Conservation (phyloP, 2,888 invertebrate genomes). For the Hydraecia micacea region DNA sequence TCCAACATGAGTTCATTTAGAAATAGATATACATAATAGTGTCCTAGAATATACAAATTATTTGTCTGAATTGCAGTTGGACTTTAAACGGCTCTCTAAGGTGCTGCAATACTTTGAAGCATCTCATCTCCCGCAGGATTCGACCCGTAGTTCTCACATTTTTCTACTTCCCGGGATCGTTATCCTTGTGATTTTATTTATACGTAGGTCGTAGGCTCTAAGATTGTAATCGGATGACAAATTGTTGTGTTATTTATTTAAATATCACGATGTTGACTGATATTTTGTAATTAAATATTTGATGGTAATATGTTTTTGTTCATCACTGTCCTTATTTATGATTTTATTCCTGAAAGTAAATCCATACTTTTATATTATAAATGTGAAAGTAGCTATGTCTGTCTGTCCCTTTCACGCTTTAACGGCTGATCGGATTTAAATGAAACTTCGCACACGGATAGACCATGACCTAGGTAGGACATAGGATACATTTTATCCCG, state of each 20-base stretch:
- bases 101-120: slow-evolving; percentile 22
- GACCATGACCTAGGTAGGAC: background rate
- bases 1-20: slow-evolving; percentile 14
- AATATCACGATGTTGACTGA: slow-evolving; percentile 75
- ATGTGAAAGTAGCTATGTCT: background rate
- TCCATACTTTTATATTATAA: background rate
- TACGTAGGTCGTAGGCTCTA: slow-evolving; percentile 59
- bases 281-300: slow-evolving; percentile 73
- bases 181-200: slow-evolving; percentile 70
- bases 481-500: background rate
- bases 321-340: slow-evolving; percentile 14
- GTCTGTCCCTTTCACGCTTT: background rate
- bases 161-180: slow-evolving; percentile 34
- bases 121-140: slow-evolving; percentile 33
- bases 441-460: background rate
- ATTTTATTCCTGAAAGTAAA: background rate
- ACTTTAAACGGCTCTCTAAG: slow-evolving; percentile 43
- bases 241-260: slow-evolving; percentile 73
- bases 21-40: slow-evolving; percentile 27
- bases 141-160: slow-evolving; percentile 17
- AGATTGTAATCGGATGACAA: slow-evolving; percentile 63
- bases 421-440: background rate
- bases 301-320: slow-evolving; percentile 39
- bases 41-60: slow-evolving; percentile 16
- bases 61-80: slow-evolving; percentile 21